phyloP scores from a whole-genome alignment of 2,797 vertebrate species.

The Nyctibius grandis region DNA sequence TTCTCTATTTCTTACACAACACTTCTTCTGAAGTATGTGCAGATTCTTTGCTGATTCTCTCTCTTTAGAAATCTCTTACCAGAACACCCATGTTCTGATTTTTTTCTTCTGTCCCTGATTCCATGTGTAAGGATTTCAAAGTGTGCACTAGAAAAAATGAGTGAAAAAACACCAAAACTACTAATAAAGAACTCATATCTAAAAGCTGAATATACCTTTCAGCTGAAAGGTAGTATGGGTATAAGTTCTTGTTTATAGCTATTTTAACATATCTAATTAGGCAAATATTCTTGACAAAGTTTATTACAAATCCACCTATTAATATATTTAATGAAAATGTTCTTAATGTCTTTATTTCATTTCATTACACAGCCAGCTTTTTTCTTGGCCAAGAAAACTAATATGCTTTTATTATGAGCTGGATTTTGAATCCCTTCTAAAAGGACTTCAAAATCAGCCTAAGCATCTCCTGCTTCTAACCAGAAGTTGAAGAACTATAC shows the following conservation, averaged over 20 bases:
- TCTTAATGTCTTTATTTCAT: slow-evolving; percentile 20
- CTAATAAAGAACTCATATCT: background rate
- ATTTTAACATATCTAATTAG: background rate
- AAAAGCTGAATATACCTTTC: background rate
- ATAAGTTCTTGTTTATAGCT: background rate
- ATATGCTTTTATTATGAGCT: background rate
- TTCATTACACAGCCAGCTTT: background rate
- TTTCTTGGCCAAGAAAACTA: slow-evolving; percentile 2
- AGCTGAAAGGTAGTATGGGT: background rate
- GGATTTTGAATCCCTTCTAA: background rate
- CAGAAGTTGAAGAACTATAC: background rate
- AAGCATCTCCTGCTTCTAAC: background rate
- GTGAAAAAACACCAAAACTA: background rate
- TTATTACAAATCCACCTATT: background rate
- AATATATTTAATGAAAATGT: slow-evolving; percentile 9
- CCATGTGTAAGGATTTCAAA: background rate
- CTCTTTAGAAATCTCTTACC: background rate
- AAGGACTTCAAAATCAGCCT: background rate
- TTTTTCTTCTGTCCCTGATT: background rate
- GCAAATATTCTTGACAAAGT: background rate
- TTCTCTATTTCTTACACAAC: background rate
- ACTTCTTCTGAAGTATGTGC: background rate
- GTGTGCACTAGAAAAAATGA: background rate
- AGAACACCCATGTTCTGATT: background rate
- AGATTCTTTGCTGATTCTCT: background rate